These are phyloP conservation scores for Vicugna pacos DNA, from an alignment of 2,113 vertebrate genomes.

Conservation along the genomic window DNA sequence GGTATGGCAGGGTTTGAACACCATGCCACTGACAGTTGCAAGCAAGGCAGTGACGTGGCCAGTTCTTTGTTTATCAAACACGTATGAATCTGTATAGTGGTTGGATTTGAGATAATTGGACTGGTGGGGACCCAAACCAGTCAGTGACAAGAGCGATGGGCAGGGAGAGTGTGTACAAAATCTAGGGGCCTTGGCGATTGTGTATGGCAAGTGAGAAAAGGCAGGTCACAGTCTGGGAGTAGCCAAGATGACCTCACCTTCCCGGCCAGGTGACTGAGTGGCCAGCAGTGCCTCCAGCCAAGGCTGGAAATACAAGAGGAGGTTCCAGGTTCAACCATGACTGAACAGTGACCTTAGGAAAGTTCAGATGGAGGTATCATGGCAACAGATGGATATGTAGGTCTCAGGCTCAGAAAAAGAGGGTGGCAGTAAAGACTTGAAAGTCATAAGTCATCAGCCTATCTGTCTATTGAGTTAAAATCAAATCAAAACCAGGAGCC, in stretches of 20 bases:
- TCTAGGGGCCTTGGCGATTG: neutral
- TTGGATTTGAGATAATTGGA: neutral
- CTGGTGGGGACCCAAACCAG: neutral
- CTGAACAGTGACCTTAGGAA: neutral
- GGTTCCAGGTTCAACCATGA: neutral
- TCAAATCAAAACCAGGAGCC: neutral
- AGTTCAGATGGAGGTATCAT: neutral
- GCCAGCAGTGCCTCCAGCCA: neutral
- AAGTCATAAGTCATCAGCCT: neutral
- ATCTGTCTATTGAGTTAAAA: neutral
- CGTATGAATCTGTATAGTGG: neutral
- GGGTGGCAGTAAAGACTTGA: neutral
- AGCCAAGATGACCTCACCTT: neutral
- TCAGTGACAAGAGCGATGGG: neutral
- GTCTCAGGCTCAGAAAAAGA: neutral
- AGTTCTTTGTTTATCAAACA: neutral
- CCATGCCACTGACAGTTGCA: neutral
- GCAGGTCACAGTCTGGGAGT: neutral
- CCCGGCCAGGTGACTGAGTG: neutral
- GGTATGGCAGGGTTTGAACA: neutral
- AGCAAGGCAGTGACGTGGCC: neutral
- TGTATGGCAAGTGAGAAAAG: neutral
- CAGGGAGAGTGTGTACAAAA: neutral
- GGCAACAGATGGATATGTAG: neutral
- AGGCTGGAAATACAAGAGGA: neutral